Evolutionary conservation across 2,888 invertebrate genomes (phyloP).

Genomic region (Ditylenchus weischeri): DNA sequence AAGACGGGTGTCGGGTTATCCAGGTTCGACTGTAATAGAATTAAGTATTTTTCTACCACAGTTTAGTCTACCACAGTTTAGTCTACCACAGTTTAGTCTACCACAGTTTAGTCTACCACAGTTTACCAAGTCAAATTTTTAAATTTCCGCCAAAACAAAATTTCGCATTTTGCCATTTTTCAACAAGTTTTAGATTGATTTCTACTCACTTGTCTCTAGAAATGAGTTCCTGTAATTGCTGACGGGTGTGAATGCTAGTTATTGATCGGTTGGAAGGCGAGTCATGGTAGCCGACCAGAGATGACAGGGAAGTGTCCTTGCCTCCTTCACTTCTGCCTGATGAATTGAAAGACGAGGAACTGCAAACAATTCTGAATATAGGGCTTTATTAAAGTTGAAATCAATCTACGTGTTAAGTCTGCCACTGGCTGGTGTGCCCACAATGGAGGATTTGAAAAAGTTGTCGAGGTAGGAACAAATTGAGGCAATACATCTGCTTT

Average conservation of each 20-base stretch:
- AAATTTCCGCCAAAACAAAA: neutral
- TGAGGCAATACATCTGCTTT: too few relatives aligned
- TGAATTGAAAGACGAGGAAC: neutral
- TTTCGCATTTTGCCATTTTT: neutral
- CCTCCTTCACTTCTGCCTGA: neutral
- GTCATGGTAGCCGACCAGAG: conserved; percentile 23
- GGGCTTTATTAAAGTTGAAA: too few relatives aligned
- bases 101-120: too few relatives aligned
- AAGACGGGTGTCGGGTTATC: too few relatives aligned
- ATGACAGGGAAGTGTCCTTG: conserved; percentile 20
- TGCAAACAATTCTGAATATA: neutral
- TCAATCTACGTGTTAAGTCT: too few relatives aligned
- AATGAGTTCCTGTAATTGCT: conserved; percentile 20
- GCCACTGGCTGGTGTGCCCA: too few relatives aligned
- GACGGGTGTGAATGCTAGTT: conserved; percentile 18
- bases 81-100: too few relatives aligned
- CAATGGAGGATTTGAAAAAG: conserved; percentile 3
- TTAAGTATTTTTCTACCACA: too few relatives aligned
- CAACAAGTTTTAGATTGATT: neutral
- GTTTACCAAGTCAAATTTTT: too few relatives aligned
- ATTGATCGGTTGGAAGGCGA: conserved; percentile 21
- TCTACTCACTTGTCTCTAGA: conserved; percentile 17
- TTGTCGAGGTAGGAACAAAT: conserved; percentile 5
- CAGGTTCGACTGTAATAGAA: too few relatives aligned
- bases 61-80: too few relatives aligned